Evolutionary conservation across 2,797 vertebrate species (phyloP).

Genomic region (Furcifer pardalis): DNA sequence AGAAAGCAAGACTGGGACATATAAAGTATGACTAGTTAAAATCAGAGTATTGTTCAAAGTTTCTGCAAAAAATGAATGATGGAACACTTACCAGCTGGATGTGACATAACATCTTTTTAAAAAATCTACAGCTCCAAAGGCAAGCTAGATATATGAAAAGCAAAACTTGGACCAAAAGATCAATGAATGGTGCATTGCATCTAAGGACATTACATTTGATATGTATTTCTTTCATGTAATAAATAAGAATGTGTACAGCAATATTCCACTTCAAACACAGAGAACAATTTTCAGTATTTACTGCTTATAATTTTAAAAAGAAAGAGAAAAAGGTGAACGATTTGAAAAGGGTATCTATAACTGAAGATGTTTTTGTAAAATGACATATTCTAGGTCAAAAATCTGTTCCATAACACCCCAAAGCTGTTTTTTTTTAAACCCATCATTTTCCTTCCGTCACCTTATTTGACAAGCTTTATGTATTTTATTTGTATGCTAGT

Average conservation of each 20-base stretch:
- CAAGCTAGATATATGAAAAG: neutral
- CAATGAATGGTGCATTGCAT: too few species aligned
- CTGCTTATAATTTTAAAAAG: fast-evolving
- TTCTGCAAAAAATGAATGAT: too few species aligned
- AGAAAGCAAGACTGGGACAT: too few species aligned
- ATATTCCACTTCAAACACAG: neutral
- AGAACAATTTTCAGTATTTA: neutral
- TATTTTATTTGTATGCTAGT: conserved; percentile 75
- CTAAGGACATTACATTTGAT: neutral
- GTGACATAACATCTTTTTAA: too few species aligned
- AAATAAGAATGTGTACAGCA: neutral
- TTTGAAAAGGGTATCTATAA: conserved; percentile 28
- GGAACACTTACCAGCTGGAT: too few species aligned
- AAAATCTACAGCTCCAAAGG: too few species aligned
- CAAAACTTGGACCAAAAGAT: neutral
- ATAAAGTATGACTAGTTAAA: too few species aligned
- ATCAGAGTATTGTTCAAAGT: too few species aligned
- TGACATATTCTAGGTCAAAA: conserved; percentile 32
- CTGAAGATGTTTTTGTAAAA: conserved; percentile 42
- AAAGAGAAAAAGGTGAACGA: conserved; percentile 5
- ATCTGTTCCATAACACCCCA: conserved; percentile 33
- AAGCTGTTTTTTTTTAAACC: conserved; percentile 56
- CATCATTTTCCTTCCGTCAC: conserved; percentile 62
- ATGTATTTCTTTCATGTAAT: neutral
- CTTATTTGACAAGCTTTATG: conserved; percentile 67